phyloP scores from a whole-genome alignment of 2,113 vertebrate genomes.

The Carollia perspicillata region DNA sequence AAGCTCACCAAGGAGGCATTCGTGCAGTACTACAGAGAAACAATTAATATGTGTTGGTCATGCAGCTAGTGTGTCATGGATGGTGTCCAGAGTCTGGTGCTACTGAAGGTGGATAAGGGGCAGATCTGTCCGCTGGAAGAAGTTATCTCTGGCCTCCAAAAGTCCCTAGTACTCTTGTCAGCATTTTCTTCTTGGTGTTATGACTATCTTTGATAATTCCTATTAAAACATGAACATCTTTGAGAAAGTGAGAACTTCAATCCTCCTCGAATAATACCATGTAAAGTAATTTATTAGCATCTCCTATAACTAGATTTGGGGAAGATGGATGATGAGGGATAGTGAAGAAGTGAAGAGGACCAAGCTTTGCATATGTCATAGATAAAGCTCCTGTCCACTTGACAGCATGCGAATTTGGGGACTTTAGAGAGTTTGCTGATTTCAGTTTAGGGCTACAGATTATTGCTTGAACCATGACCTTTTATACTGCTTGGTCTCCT shows the following conservation, averaged over 20 bases:
- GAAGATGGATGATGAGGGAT: neutral
- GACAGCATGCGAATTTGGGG: neutral
- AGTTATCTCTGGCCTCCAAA: neutral
- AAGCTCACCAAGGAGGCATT: neutral
- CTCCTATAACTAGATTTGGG: neutral
- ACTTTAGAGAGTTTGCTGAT: neutral
- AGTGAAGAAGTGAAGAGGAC: neutral
- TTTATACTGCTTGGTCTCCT: neutral
- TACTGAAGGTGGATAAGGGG: neutral
- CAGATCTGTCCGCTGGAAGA: neutral
- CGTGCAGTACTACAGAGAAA: neutral
- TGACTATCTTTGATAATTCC: neutral
- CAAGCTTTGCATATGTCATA: neutral
- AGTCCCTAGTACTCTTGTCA: neutral
- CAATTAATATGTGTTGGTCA: neutral
- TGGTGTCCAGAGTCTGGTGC: neutral
- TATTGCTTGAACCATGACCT: neutral
- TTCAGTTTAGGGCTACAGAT: neutral
- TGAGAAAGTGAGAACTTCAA: neutral
- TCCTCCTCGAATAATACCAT: neutral
- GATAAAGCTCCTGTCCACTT: neutral
- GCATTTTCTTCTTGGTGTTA: neutral
- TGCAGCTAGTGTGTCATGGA: neutral
- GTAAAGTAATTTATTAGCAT: neutral
- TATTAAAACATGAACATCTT: neutral